These are phyloP conservation scores for Octopus sinensis DNA, from an alignment of 1,140 invertebrate genomes.

Conservation along the genomic window DNA sequence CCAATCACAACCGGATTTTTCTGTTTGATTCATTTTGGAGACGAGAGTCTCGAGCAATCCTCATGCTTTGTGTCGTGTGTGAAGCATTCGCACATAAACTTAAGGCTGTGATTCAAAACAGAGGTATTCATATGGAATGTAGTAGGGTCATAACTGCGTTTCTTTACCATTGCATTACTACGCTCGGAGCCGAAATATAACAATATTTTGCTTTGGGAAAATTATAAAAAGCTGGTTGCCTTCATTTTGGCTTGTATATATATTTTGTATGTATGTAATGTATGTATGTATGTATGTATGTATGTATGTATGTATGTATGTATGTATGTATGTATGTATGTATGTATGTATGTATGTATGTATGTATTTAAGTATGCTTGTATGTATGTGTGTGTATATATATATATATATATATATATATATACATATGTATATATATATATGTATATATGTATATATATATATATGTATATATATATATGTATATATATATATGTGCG, in stretches of 20 bases:
- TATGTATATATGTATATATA: not conserved
- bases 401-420: not conserved
- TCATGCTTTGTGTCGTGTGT: too few species aligned
- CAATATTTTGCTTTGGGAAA: too few species aligned
- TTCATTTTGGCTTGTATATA: not conserved
- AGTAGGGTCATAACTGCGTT: too few species aligned
- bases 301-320: not conserved
- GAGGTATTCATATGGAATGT: too few species aligned
- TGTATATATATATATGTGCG: not conserved
- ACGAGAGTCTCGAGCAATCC: too few species aligned
- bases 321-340: not conserved
- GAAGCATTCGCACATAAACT: too few species aligned
- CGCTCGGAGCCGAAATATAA: too few species aligned
- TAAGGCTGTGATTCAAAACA: too few species aligned
- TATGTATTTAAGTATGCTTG: not conserved
- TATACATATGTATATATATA: not conserved
- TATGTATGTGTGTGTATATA: not conserved
- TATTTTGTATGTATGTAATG: not conserved
- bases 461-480: not conserved
- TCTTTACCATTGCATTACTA: too few species aligned
- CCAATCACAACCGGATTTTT: too few species aligned
- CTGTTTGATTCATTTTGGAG: too few species aligned
- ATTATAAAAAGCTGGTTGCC: too few species aligned
- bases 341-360: not conserved
- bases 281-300: not conserved